Evolutionary conservation across 2,113 vertebrate genomes (phyloP), one percentile per base, ranked within the genome.

Genomic region (Bombycilla garrulus): DNA sequence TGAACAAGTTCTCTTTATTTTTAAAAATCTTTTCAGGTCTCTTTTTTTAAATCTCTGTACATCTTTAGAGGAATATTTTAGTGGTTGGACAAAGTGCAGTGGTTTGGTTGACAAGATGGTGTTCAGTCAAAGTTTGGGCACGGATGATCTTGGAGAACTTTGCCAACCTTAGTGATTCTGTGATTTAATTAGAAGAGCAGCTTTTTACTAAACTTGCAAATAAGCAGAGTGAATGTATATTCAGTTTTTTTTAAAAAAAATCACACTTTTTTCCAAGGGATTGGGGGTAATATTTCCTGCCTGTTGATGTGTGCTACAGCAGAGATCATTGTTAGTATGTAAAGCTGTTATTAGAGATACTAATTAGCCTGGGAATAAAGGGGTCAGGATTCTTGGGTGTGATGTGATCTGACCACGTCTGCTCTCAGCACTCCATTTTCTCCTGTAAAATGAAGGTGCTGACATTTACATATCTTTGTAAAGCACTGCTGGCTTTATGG

Each of bases 361-460:
- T 80, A 47, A 92, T 96, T 88, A 77, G 25, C 58, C 13, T 81
- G 81, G 74, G 35, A 74, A 66, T 93, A 65, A 86, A 83, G 53
- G 42, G 77, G 16, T 64, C 69, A 78, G 86, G 65, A 20, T 88
- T 88, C 80, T 45, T 64, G 82, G 60, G 44, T 19, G 7, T 81
- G 94, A 86, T 77, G 57, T 67, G 85, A 60, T 86, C 51, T 86
- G 91, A 64, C 82, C 67, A 20, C 0, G 5, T 65, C 88, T 91
- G 84, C 85, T 95, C 77, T 88, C 70, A 58, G 62, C 3, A 2
- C 67, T 94, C 45, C 79, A 33, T 90, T 88, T 95, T 78, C 62
- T 81, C 40, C 6, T 81, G 14, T 38, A 50, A 71, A 95, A 95
- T 78, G 61, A 90, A 95, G 95, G 79, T 97, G 88, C 92, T 95